Evolutionary conservation across 2,888 invertebrate genomes (phyloP), one percentile per base, ranked within the genome.

Genomic region (Mythimna ferrago): DNA sequence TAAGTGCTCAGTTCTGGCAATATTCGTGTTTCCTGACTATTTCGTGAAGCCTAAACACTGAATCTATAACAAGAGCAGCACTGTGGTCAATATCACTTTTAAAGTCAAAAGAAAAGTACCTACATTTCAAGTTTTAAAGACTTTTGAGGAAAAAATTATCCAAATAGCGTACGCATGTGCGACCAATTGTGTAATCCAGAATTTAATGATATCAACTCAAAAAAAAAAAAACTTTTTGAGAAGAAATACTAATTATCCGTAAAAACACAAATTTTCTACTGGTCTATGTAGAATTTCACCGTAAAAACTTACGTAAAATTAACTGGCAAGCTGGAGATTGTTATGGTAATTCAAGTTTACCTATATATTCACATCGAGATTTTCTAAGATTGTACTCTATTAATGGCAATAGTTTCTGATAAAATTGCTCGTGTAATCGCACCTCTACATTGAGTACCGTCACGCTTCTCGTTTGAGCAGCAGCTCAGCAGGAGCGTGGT

Each of bases 381-480:
- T 53, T 51, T 51, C 19, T 51, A 51, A 5, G 6, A 19, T 51
- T 19, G 51, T 19, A 11, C 51, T 6, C 19, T 53, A 35, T 58
- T 35, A n/a, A 38, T 11, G 11, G 60, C 21, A n/a, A 61, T 16
- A 7, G n/a, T 32, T 32, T 10, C 7, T 21, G 19, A 32, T 21
- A 54, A 35, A 32, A 48, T 11, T 0, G 7, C 38, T 21, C 19
- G 16, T 76, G 32, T 74, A 32, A n/a, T 21, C 32, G 5, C 7
- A 14, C 38, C 19, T 66, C 7, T 38, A 41, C 11, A n/a, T 21
- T 26, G 56, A 73, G 66, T 58, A 60, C 44, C 63, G 81, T 73
- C 81, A 82, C 80, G 80, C 76, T 66, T 62, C 71, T 71, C 63
- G 76, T 80, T 69, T 67, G 71, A 82, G 80, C 73, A 76, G 81